Percentiles rank a stretch among this genome's conserved stretches.
Conservation (phyloP, 2,888 invertebrate genomes). For the Hydriomena furcata region DNA sequence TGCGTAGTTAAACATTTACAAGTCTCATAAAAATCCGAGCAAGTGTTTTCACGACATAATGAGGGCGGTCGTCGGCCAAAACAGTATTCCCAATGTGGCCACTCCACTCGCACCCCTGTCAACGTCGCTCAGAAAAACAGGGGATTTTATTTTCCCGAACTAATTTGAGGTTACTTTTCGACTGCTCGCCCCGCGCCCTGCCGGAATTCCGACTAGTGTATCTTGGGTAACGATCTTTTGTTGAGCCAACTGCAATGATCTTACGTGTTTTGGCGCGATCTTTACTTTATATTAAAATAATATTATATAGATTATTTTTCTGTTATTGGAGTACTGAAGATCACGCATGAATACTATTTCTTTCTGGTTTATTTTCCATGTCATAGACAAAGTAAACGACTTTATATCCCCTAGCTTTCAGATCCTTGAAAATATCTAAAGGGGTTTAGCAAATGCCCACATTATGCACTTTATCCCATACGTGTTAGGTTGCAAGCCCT, state of each 20-base stretch:
- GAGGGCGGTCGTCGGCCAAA: conserved; percentile 54
- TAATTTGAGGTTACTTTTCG: conserved; percentile 66
- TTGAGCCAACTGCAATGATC: conserved; percentile 32
- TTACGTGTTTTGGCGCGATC: conserved; percentile 15
- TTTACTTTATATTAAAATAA: conserved; percentile 16
- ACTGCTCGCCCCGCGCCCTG: conserved; percentile 41
- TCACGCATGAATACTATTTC: no score
- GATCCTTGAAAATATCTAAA: no score
- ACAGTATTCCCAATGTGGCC: conserved; percentile 51
- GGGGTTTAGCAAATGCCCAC: no score
- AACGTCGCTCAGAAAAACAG: conserved; percentile 53
- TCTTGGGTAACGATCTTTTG: conserved; percentile 32
- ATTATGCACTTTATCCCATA: no score
- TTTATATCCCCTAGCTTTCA: no score
- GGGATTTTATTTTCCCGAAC: conserved; percentile 61
- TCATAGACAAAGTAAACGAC: no score
- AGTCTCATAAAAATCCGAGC: conserved; percentile 51
- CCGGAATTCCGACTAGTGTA: conserved; percentile 47
- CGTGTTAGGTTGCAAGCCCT: no score
- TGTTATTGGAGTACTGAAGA: not conserved
- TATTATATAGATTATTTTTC: not conserved
- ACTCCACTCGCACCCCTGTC: conserved; percentile 59
- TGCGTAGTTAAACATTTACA: conserved; percentile 50
- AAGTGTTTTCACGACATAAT: conserved; percentile 56
- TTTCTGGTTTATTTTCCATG: no score